Evolutionary conservation across 2,113 vertebrate species (phyloP).

Genomic region (Leucosticte australis): DNA sequence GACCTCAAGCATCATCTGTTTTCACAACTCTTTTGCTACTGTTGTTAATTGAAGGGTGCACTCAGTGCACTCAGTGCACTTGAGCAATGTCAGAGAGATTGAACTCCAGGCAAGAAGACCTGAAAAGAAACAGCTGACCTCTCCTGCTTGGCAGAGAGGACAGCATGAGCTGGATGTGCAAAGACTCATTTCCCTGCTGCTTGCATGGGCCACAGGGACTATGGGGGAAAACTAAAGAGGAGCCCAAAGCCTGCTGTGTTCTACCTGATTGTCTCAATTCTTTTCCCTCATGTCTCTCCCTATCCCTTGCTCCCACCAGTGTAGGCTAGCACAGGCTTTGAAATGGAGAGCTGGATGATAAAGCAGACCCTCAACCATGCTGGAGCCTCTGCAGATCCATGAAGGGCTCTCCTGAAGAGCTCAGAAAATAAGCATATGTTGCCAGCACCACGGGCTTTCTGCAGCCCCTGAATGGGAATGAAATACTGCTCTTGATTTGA

Average conservation of each 20-base stretch:
- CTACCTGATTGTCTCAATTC: neutral
- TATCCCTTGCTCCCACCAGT: neutral
- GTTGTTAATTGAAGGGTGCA: neutral
- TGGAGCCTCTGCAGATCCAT: neutral
- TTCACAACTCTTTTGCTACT: neutral
- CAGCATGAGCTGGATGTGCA: neutral
- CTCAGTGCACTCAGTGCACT: neutral
- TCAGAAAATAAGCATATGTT: neutral
- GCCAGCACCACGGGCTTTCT: neutral
- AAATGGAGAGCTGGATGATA: neutral
- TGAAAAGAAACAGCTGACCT: neutral
- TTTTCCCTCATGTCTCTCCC: neutral
- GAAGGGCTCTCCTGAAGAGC: neutral
- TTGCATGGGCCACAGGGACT: neutral
- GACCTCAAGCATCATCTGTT: neutral
- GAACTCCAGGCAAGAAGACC: neutral
- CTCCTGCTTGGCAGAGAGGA: neutral
- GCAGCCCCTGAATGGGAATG: neutral
- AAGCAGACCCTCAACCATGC: neutral
- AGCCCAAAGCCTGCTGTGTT: fast-evolving
- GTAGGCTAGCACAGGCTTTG: neutral
- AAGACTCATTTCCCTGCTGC: neutral
- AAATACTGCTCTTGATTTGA: neutral
- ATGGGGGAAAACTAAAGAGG: neutral
- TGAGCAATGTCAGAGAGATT: neutral